Conservation (phyloP, 2,113 vertebrate genomes). For the Rhagologus leucostigma region DNA sequence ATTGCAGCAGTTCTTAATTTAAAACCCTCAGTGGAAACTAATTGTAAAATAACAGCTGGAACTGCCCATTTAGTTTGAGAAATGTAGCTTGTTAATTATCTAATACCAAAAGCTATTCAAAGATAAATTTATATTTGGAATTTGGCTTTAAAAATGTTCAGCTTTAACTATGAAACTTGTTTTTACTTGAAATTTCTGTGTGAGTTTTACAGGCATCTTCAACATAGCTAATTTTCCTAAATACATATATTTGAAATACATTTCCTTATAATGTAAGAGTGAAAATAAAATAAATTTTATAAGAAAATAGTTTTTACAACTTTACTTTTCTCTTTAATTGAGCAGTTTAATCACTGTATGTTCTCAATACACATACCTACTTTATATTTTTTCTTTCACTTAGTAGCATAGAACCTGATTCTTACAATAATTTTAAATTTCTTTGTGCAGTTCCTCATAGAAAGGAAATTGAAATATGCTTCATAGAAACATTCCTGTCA, state of each 20-base stretch:
- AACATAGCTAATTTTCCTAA: neutral
- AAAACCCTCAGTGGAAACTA: constrained; percentile 49
- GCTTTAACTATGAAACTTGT: neutral
- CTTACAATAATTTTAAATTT: neutral
- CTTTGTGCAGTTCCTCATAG: neutral
- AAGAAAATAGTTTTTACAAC: neutral
- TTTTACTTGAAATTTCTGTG: neutral
- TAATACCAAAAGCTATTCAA: constrained; percentile 46
- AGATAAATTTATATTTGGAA: constrained; percentile 22
- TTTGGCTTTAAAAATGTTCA: neutral
- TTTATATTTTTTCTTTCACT: neutral
- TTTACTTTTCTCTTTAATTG: neutral
- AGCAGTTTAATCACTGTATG: neutral
- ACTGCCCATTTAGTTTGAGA: constrained; percentile 37
- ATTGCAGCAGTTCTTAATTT: constrained; percentile 58
- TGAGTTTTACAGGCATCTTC: neutral
- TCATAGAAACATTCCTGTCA: neutral
- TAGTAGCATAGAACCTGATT: neutral
- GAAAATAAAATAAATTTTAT: neutral
- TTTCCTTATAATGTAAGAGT: neutral
- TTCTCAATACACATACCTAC: neutral
- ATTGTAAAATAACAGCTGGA: constrained; percentile 61
- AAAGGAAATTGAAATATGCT: neutral
- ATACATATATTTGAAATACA: neutral
- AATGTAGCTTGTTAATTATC: constrained; percentile 41